phyloP scores from a whole-genome alignment of 2,113 vertebrate genomes.

The Hippocampus guttulatus region DNA sequence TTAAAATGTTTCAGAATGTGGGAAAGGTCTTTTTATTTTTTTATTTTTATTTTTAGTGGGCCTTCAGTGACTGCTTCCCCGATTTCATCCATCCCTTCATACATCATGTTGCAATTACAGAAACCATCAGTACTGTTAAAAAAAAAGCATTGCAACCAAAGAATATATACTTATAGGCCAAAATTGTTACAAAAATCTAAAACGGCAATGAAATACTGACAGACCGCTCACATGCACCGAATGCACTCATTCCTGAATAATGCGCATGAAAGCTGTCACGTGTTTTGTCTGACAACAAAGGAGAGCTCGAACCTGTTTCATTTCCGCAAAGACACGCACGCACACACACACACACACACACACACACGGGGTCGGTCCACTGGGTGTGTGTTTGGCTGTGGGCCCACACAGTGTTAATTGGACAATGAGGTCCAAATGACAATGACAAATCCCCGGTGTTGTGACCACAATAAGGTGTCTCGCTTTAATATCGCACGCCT shows the following conservation, averaged over 20 bases:
- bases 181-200: no score
- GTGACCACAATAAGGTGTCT: conserved; percentile 96
- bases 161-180: no score
- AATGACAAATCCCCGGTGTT: conserved; percentile 99
- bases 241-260: not conserved
- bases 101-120: no score
- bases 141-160: no score
- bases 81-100: no score
- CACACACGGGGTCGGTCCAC: conserved; percentile 16
- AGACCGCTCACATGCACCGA: no score
- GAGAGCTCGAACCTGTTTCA: conserved; percentile 41
- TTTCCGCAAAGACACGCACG: conserved; percentile 36
- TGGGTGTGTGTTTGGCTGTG: conserved; percentile 75
- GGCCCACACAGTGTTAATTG: conserved; percentile 90
- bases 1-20: conserved; percentile 80
- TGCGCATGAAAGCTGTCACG: not conserved
- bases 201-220: no score
- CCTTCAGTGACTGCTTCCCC: no score
- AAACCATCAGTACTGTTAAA: no score
- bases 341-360: conserved; percentile 9
- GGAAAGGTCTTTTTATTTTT: conserved; percentile 81
- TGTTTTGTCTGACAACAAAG: not conserved
- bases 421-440: conserved; percentile 87
- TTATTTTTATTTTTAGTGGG: not conserved
- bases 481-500: conserved; percentile 96